Evolutionary conservation across 2,113 vertebrate species (phyloP).

Genomic region (Tupaia chinensis): DNA sequence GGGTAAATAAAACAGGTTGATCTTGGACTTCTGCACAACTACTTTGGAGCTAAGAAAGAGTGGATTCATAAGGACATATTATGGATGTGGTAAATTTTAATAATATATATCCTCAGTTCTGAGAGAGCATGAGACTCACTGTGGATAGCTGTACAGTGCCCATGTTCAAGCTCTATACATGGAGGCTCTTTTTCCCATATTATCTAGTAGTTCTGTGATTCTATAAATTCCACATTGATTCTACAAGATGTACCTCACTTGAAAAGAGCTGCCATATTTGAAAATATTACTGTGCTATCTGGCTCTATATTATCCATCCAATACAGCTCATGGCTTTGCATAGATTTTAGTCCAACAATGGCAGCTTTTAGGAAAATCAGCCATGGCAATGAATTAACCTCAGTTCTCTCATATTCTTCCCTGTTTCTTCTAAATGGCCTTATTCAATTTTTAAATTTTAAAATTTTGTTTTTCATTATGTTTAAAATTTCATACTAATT

Average conservation of each 20-base stretch:
- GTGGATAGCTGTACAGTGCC: slow-evolving; percentile 6
- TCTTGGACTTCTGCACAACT: no score
- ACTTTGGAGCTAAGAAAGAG: no score
- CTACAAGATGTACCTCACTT: not conserved
- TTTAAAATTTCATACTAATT: not conserved
- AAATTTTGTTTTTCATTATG: not conserved
- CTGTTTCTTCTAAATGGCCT: not conserved
- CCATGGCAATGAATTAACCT: not conserved
- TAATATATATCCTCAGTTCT: not conserved
- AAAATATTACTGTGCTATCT: not conserved
- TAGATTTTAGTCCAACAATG: not conserved
- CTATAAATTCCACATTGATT: not conserved
- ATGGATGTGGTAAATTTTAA: not conserved
- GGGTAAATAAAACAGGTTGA: no score
- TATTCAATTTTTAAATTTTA: not conserved
- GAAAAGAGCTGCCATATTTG: not conserved
- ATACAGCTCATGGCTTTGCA: not conserved
- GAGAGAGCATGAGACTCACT: not conserved
- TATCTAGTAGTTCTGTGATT: not conserved
- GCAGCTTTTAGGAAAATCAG: not conserved
- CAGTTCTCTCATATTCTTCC: not conserved
- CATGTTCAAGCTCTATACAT: not conserved
- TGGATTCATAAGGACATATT: not conserved
- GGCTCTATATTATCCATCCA: not conserved
- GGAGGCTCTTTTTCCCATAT: not conserved